Evolutionary conservation across 2,113 vertebrate genomes (phyloP), one percentile per base, ranked within the genome.

Genomic region (Oreocharis arfaki): DNA sequence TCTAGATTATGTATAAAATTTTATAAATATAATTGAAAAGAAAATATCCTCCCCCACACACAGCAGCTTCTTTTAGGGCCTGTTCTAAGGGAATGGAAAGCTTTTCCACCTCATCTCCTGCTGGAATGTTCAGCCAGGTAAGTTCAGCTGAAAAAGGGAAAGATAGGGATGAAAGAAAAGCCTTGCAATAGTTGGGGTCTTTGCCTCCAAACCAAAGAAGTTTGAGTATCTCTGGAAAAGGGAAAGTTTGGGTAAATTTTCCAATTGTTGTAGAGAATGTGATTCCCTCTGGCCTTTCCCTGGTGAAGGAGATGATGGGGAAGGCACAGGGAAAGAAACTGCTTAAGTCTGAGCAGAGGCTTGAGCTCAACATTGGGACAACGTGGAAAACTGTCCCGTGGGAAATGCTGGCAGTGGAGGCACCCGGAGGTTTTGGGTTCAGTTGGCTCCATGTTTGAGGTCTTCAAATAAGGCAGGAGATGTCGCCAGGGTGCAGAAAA

Each of bases 301-400:
- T 53, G 70, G 37, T 41, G 35, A 83, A 90, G 41, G 37, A 65
- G 87, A 61, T 30, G 61, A 32, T 27, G 63, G 90, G 90, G 53
- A 71, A 32, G 55, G 70, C 61, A 64, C 3, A 3, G n/a, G 70
- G 42, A 56, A 64, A 70, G 49, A 73, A 94, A 26, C 9, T n/a
- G 13, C 16, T 79, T 12, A 33, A 53, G 3, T 49, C 49, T 42
- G 33, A 80, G 55, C 0, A 3, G 50, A 77, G 35, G 26, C 10
- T 77, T 74, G 30, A 0, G 2, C 18, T 30, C 50, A 50, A 0
- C 0, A 0, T 9, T 67, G 59, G 41, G 35, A 56, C 19, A 35
- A 6, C 16, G 1, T 47, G 21, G 18, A 81, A 71, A 91, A 59
- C 1, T 2, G 2, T 70, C 16, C 59, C 24, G 7, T 2, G n/a